Evolutionary conservation across 2,113 vertebrate species (phyloP).

Genomic region (Pangasianodon gigas): DNA sequence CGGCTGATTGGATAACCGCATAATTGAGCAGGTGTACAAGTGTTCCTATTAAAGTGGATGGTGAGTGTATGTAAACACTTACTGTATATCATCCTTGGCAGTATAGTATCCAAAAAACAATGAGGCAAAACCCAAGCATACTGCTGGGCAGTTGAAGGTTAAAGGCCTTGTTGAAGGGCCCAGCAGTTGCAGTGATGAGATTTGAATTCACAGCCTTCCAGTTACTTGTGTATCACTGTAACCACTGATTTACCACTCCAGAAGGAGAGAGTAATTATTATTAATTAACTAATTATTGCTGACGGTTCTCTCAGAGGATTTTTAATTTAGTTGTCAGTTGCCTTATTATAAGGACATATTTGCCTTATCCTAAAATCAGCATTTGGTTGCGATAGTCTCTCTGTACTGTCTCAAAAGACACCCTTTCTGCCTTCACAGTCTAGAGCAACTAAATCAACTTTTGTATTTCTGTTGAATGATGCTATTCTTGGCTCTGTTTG

Average conservation of each 20-base stretch:
- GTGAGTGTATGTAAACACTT: too few relatives aligned
- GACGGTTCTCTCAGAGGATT: constrained; percentile 19
- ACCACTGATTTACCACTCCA: not conserved
- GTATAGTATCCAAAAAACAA: not conserved
- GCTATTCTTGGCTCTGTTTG: not conserved
- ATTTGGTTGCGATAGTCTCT: constrained; percentile 18
- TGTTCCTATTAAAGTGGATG: too few relatives aligned
- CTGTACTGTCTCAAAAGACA: not conserved
- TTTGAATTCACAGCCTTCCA: not conserved
- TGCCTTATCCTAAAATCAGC: not conserved
- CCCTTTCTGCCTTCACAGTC: not conserved
- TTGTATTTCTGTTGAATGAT: not conserved
- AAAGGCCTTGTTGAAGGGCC: not conserved
- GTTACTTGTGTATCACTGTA: too few relatives aligned
- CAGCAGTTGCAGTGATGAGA: not conserved
- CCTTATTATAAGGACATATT: not conserved
- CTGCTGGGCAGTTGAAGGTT: not conserved
- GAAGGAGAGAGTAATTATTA: not conserved
- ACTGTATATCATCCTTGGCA: too few relatives aligned
- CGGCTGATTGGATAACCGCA: too few relatives aligned
- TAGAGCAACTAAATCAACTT: not conserved
- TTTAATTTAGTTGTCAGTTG: not conserved
- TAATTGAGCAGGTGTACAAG: too few relatives aligned
- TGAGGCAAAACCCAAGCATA: not conserved
- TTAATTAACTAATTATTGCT: not conserved